A percentile compares a stretch with the other conserved stretches of the same genome.
phyloP scores from a whole-genome alignment of 2,888 invertebrate genomes.

The Prionchulus punctatus region DNA sequence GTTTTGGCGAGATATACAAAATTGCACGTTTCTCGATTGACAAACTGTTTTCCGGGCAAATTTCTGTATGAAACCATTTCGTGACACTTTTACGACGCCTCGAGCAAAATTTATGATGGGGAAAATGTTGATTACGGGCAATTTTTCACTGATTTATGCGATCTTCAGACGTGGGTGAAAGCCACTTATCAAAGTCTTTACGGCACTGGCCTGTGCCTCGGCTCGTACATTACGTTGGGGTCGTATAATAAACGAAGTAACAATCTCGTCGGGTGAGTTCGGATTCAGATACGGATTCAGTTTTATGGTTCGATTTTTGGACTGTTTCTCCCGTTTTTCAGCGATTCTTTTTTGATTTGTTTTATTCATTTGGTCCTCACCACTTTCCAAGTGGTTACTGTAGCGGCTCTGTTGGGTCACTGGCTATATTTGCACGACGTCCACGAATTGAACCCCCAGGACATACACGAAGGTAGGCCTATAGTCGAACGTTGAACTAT shows the following conservation, averaged over 20 bases:
- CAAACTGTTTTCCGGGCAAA: too few species aligned
- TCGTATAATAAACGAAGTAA: constrained; percentile 29
- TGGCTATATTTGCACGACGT: background rate
- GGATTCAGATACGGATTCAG: background rate
- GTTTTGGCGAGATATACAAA: background rate
- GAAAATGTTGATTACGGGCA: background rate
- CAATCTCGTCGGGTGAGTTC: constrained; percentile 25
- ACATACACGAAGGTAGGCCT: background rate
- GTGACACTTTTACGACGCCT: too few species aligned
- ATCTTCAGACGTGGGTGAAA: constrained; percentile 23
- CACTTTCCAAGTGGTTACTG: constrained; percentile 16
- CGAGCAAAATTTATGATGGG: too few species aligned
- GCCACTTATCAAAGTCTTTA: constrained; percentile 27
- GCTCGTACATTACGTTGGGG: constrained; percentile 29
- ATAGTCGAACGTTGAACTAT: too few species aligned
- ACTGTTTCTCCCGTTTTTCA: constrained; percentile 15
- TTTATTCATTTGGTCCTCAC: constrained; percentile 19
- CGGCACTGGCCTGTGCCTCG: constrained; percentile 29
- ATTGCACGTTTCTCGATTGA: background rate
- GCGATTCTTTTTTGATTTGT: constrained; percentile 22
- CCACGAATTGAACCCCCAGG: background rate
- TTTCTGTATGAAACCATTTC: too few species aligned
- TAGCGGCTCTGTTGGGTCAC: constrained; percentile 23
- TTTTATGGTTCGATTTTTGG: too few species aligned
- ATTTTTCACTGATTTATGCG: background rate